These are phyloP conservation scores for Prunella fulvescens DNA, from an alignment of 2,113 vertebrate species.

Conservation along the genomic window DNA sequence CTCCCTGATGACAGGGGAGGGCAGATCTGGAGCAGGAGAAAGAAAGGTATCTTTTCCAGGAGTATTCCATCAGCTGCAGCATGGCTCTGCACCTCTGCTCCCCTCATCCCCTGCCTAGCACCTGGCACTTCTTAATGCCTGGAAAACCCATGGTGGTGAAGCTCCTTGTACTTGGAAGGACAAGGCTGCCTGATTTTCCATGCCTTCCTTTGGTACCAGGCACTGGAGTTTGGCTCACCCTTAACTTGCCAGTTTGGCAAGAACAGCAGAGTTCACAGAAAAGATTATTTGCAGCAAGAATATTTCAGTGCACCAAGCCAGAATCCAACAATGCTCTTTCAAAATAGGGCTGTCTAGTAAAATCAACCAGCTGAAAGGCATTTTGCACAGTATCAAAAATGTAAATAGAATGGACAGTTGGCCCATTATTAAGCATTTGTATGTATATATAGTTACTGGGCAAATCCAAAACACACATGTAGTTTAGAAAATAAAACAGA, in stretches of 20 bases:
- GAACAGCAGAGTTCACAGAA: neutral
- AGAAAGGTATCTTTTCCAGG: neutral
- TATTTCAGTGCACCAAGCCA: neutral
- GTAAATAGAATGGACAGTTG: constrained; percentile 11
- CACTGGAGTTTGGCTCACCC: neutral
- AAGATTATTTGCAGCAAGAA: neutral
- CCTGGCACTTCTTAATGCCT: neutral
- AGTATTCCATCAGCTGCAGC: too few relatives aligned
- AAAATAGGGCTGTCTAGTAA: constrained; percentile 4
- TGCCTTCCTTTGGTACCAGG: neutral
- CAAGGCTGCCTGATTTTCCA: neutral
- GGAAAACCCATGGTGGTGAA: neutral
- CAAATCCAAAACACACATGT: neutral
- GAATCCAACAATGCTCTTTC: neutral
- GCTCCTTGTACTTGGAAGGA: neutral
- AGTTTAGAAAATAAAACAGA: constrained; percentile 3
- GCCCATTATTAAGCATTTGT: neutral
- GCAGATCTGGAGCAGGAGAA: neutral
- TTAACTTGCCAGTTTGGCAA: neutral
- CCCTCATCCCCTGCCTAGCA: neutral
- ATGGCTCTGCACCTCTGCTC: neutral
- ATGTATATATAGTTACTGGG: neutral
- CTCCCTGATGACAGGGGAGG: neutral
- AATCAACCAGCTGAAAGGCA: constrained; percentile 18
- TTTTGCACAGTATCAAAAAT: constrained; percentile 9